Base-by-base conservation (phyloP, 2,113 vertebrate species). In the Chroicocephalus ridibundus region DNA sequence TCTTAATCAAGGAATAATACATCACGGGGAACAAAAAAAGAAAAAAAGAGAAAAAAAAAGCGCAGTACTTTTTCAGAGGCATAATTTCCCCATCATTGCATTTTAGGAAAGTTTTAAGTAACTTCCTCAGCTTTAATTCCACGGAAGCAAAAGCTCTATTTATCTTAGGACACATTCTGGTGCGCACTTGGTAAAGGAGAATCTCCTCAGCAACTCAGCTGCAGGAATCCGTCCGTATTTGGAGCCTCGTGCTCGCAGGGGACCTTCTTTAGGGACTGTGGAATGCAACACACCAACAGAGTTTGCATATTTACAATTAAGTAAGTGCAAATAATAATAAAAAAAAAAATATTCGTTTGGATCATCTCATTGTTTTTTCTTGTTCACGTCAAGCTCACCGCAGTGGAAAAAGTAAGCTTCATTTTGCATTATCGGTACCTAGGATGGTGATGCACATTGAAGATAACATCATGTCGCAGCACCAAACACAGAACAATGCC, bases 1-100 rank as follows among this genome's bases (percentile, higher is more conserved):
- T 95, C 66, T 91, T 95, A 86, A 97, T 97, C 94, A 97, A 82
- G 86, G 15, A 91, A 96, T 94, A 96, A 96, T 66, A 58, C 13
- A 82, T 91, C 31, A 75, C 10, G 29, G 57, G 25, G 61, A 13
- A 20, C 21, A 20, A 64, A 38, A 21, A 64, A 57, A 21, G 52
- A 61, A 40, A 40, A 89, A 11, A 66, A 94, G 36, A 71, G 80
- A 40, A 42, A 89, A 11, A 66, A 38, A 38, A 38, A 38, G n/a
- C n/a, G 38, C 38, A 44, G 49, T 36, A 58, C 62, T 78, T 86
- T 92, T 94, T 79, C 52, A 36, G 38, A 88, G 47, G 54, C 18
- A 55, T 47, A 68, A 82, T 96, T 92, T 93, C 84, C n/a, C 77
- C 69, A 83, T 91, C 21, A 90, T 85, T 94, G 79, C 5, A 26